These are phyloP conservation scores for Ormia ochracea DNA, from an alignment of 2,888 invertebrate species.

Conservation along the genomic window DNA sequence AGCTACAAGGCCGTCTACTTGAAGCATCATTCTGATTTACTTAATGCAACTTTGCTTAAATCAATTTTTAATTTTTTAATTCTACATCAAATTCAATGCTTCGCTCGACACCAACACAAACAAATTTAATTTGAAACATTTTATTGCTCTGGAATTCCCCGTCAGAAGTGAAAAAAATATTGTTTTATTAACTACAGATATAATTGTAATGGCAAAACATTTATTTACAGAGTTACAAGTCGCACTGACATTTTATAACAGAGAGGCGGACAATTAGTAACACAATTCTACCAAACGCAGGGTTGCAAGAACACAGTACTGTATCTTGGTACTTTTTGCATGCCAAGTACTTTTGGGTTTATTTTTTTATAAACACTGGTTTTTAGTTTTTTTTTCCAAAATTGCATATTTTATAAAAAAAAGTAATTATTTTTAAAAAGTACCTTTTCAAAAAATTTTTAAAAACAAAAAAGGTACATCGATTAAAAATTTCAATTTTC, in stretches of 20 bases:
- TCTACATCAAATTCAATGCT: not conserved
- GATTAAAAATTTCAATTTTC: no score
- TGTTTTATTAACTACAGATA: not conserved
- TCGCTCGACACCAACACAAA: not conserved
- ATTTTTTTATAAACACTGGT: no score
- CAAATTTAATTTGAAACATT: not conserved
- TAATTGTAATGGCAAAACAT: not conserved
- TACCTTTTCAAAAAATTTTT: not conserved
- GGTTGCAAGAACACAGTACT: no score
- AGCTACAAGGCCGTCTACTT: conserved; percentile 25
- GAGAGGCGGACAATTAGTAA: no score
- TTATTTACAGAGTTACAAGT: no score
- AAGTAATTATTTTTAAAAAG: not conserved
- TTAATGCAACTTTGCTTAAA: not conserved
- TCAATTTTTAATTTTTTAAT: conserved; percentile 16
- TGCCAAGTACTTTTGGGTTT: no score
- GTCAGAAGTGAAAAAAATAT: not conserved
- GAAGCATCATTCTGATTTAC: conserved; percentile 16
- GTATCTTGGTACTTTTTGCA: no score
- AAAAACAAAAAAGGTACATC: not conserved
- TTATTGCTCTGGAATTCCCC: conserved; percentile 15
- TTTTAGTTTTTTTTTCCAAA: no score
- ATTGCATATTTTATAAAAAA: not conserved
- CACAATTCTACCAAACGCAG: no score
- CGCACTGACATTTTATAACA: no score